Conservation (phyloP, 2,888 invertebrate species). For the Protophormia terraenovae region DNA sequence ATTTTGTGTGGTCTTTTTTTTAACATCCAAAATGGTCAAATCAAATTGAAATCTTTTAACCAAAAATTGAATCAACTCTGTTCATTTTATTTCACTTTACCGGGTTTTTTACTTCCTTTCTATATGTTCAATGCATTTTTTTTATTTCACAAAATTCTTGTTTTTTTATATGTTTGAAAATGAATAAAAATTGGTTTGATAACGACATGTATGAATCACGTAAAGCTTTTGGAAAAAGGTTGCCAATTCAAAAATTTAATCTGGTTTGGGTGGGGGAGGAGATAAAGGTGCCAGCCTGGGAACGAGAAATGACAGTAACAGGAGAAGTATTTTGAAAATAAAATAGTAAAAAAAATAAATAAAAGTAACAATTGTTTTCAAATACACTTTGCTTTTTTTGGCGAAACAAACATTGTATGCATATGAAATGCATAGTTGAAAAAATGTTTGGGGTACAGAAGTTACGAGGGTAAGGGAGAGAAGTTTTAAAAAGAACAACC, state of each 20-base stretch:
- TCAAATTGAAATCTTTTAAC: constrained; percentile 60
- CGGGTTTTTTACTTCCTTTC: too few species aligned
- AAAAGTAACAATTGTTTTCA: constrained; percentile 40
- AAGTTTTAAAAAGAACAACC: neutral
- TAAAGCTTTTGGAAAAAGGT: constrained; percentile 37
- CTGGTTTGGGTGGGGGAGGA: neutral
- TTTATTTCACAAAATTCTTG: neutral
- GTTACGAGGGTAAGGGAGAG: neutral
- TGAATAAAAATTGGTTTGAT: constrained; percentile 56
- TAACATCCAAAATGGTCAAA: constrained; percentile 44
- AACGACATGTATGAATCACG: constrained; percentile 47
- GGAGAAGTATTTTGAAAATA: neutral
- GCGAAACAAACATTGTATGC: neutral
- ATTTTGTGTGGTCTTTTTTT: neutral
- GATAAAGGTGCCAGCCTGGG: too few species aligned
- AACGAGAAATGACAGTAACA: neutral
- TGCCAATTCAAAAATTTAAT: constrained; percentile 11
- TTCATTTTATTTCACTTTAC: neutral
- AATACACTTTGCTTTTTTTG: constrained; percentile 9
- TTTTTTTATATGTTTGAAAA: constrained; percentile 21
- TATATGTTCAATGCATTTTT: constrained; percentile 12
- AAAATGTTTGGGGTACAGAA: neutral
- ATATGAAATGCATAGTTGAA: neutral
- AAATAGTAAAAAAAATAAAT: too few species aligned
- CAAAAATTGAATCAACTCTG: constrained; percentile 55